Evolutionary conservation across 2,888 invertebrate genomes (phyloP).

Genomic region (Hecatera dysodea): DNA sequence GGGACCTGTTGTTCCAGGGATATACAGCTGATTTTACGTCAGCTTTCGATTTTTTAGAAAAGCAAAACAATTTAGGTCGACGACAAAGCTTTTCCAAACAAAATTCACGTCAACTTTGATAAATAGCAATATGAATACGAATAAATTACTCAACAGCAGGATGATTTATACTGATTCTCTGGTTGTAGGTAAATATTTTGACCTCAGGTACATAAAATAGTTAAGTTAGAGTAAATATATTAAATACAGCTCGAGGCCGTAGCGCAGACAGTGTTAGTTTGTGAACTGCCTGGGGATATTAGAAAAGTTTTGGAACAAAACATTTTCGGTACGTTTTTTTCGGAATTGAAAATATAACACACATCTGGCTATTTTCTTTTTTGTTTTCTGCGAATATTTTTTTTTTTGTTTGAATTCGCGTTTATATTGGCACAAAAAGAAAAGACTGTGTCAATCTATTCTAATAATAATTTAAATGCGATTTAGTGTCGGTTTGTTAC

Average conservation of each 20-base stretch:
- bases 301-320: constrained; percentile 49
- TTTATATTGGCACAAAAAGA: not conserved
- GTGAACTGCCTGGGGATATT: constrained; percentile 46
- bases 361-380: constrained; percentile 16
- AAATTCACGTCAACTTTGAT: not conserved
- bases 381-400: not conserved
- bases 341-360: constrained; percentile 29
- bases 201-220: constrained; percentile 16
- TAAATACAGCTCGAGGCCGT: constrained; percentile 21
- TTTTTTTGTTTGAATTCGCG: not conserved
- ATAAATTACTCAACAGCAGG: too few species aligned
- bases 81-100: not conserved
- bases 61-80: not conserved
- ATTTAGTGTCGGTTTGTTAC: too few species aligned
- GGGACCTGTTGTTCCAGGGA: not conserved
- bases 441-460: too few species aligned
- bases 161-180: not conserved
- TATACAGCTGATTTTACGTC: not conserved
- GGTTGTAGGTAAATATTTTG: not conserved
- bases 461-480: too few species aligned
- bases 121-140: not conserved
- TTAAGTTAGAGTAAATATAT: constrained; percentile 28
- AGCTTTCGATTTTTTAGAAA: not conserved
- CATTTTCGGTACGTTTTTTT: constrained; percentile 50
- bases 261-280: constrained; percentile 22